phyloP scores from a whole-genome alignment of 2,797 vertebrate species.

The Malurus splendens region DNA sequence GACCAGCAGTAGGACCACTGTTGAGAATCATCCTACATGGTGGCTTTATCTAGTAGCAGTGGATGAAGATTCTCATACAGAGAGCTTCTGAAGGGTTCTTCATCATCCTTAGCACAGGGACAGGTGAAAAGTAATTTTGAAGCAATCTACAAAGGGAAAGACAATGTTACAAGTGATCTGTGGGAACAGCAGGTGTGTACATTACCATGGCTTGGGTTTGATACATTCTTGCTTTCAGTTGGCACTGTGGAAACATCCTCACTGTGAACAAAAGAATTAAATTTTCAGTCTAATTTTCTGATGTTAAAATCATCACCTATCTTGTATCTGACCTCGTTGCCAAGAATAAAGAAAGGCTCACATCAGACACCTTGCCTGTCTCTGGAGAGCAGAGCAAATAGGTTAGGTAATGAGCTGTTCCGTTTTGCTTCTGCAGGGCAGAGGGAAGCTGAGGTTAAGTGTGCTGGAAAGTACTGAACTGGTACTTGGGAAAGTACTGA shows the following conservation, averaged over 20 bases:
- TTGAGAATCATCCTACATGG: background rate
- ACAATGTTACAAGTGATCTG: background rate
- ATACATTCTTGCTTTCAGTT: background rate
- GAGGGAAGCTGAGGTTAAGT: background rate
- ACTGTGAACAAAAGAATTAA: background rate
- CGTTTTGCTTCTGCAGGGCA: background rate
- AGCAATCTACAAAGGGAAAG: background rate
- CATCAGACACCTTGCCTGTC: background rate
- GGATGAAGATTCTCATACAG: background rate
- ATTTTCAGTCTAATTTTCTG: background rate
- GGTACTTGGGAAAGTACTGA: background rate
- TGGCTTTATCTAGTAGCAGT: background rate
- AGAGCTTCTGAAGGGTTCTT: background rate
- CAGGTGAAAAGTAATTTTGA: background rate
- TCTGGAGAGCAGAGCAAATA: background rate
- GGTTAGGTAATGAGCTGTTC: constrained; percentile 24
- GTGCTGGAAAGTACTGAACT: background rate
- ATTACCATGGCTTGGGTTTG: background rate
- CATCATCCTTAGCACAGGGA: background rate
- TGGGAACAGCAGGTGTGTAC: background rate
- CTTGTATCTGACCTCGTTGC: background rate
- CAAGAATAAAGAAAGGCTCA: background rate
- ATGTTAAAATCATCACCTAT: background rate
- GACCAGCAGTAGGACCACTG: background rate
- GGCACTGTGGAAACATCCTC: background rate